Conservation (phyloP, 53 echinoderm and acorn worm species). For the Paracentrotus lividus region DNA sequence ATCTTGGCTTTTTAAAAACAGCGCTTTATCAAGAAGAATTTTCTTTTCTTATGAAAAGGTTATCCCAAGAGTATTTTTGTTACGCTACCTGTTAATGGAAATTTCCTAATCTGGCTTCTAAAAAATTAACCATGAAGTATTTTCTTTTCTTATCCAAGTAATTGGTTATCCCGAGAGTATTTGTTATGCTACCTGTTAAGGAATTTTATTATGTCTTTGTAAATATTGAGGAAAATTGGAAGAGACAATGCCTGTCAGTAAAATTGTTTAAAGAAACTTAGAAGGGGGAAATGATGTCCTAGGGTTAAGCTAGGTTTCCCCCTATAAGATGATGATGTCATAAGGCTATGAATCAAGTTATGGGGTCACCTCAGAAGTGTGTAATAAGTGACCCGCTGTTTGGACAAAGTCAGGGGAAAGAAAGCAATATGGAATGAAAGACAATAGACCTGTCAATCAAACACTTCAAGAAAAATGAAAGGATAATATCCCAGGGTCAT, state of each 20-base stretch:
- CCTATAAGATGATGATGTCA: not conserved
- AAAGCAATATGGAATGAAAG: not conserved
- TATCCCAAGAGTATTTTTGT: too few species aligned
- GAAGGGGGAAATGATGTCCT: not conserved
- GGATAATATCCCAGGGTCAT: not conserved
- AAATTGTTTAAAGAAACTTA: not conserved
- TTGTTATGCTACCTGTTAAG: not conserved
- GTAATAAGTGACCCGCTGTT: not conserved
- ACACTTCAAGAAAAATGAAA: not conserved
- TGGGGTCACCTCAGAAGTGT: not conserved
- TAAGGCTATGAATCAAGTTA: not conserved
- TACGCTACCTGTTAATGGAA: too few species aligned
- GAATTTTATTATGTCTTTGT: not conserved
- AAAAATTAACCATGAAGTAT: not conserved
- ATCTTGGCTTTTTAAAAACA: too few species aligned
- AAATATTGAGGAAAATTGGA: not conserved
- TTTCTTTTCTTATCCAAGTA: not conserved
- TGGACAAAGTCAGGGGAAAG: not conserved
- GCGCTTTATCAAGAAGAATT: too few species aligned
- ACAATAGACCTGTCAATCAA: slow-evolving; percentile 26
- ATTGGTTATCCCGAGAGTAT: not conserved
- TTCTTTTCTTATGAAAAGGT: too few species aligned
- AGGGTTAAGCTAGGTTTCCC: not conserved
- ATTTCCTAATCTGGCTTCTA: not conserved
- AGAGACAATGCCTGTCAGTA: not conserved